Conservation (phyloP, 2,113 vertebrate genomes). For the Siphamia tubifer region DNA sequence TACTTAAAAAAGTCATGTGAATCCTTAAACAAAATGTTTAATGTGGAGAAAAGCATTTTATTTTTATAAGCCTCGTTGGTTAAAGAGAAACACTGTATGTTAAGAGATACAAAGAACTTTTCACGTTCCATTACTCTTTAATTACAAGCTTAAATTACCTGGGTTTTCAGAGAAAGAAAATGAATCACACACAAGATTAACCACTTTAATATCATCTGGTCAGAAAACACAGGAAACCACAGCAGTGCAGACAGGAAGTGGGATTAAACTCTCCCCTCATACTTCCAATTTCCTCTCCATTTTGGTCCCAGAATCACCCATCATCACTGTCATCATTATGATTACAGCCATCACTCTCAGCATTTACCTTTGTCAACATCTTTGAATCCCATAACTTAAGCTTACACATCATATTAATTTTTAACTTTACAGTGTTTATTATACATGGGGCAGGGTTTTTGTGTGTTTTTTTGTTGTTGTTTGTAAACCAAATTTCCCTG, state of each 20-base stretch:
- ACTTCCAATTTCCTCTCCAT: constrained; percentile 29
- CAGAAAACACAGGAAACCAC: constrained; percentile 61
- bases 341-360: neutral
- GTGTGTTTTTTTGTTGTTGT: constrained; percentile 30
- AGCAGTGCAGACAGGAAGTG: constrained; percentile 59
- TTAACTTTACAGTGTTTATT: constrained; percentile 38
- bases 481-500: constrained; percentile 37
- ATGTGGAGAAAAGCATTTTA: too few species aligned
- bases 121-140: neutral
- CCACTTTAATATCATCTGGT: constrained; percentile 60
- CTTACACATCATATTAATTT: constrained; percentile 5
- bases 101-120: too few species aligned
- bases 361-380: neutral
- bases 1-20: too few species aligned
- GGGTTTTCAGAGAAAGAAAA: neutral
- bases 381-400: constrained; percentile 7
- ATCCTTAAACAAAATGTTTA: too few species aligned
- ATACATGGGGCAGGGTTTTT: neutral
- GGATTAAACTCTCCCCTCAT: neutral
- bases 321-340: neutral
- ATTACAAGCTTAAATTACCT: neutral
- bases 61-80: neutral
- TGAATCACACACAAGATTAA: constrained; percentile 24
- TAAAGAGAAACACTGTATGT: neutral
- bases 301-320: constrained; percentile 37